Percentiles rank a stretch among this genome's conserved stretches.
Conservation (phyloP, 2,888 invertebrate genomes). For the Dascillus cervinus region DNA sequence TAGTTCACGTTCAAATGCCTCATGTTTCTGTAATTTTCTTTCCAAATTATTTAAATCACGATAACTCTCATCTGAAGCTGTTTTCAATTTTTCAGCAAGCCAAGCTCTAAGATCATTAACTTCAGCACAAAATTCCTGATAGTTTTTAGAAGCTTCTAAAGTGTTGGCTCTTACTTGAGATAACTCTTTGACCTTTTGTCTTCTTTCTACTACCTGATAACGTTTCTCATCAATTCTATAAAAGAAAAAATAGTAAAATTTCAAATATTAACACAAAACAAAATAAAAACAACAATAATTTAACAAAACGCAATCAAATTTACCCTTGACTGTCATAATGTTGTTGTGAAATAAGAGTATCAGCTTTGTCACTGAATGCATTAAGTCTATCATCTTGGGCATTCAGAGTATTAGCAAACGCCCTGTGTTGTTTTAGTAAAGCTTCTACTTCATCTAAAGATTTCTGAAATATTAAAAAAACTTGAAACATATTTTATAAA, state of each 20-base stretch:
- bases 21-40: slow-evolving; percentile 90
- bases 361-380: slow-evolving; percentile 75
- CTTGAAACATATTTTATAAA: neutral
- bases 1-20: slow-evolving; percentile 92
- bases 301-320: slow-evolving; percentile 37
- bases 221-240: slow-evolving; percentile 62
- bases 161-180: slow-evolving; percentile 67
- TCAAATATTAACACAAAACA: slow-evolving; percentile 5
- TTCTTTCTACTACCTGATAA: slow-evolving; percentile 64
- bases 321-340: slow-evolving; percentile 78
- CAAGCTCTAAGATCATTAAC: slow-evolving; percentile 84
- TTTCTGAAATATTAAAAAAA: slow-evolving; percentile 45
- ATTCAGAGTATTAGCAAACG: slow-evolving; percentile 83
- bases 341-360: slow-evolving; percentile 65
- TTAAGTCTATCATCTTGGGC: slow-evolving; percentile 90
- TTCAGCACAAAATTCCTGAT: slow-evolving; percentile 88
- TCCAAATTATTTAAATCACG: slow-evolving; percentile 83
- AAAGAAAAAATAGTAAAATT: slow-evolving; percentile 8
- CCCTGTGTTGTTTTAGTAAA: slow-evolving; percentile 84
- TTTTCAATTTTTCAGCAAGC: slow-evolving; percentile 86
- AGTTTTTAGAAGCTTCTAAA: slow-evolving; percentile 77
- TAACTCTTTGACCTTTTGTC: slow-evolving; percentile 67
- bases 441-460: slow-evolving; percentile 90
- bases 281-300: slow-evolving; percentile 5
- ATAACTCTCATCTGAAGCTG: slow-evolving; percentile 89